These are phyloP conservation scores for Turritopsis rubra DNA, from an alignment of 30 jellyfish, hydroid and myxozoan species.

Conservation along the genomic window DNA sequence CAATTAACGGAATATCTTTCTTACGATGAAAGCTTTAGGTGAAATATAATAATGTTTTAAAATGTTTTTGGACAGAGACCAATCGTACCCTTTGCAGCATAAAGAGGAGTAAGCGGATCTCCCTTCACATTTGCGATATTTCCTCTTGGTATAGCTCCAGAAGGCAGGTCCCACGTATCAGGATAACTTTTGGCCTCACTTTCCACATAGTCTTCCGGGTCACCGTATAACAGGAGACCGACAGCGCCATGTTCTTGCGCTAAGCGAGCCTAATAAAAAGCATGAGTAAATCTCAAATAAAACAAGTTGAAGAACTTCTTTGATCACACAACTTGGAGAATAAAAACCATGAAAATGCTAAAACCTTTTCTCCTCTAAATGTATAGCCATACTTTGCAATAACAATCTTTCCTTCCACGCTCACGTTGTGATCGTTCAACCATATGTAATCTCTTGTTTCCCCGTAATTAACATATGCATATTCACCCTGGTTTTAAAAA, in stretches of 20 bases:
- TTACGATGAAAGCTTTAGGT: no score
- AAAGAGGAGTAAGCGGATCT: conserved; percentile 87
- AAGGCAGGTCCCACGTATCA: conserved; percentile 80
- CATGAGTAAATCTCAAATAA: background rate
- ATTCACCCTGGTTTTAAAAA: conserved; percentile 39
- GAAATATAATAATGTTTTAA: no score
- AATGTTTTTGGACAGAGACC: background rate
- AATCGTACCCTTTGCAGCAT: conserved; percentile 75
- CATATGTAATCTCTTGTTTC: conserved; percentile 34
- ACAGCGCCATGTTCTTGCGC: conserved; percentile 85
- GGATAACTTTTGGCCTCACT: conserved; percentile 78
- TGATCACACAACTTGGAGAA: background rate
- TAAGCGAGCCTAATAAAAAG: conserved; percentile 47
- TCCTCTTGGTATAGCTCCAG: conserved; percentile 81
- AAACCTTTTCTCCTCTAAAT: conserved; percentile 75
- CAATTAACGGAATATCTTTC: no score
- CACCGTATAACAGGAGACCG: conserved; percentile 73
- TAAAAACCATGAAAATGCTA: background rate
- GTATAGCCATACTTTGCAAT: conserved; percentile 53
- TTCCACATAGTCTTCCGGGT: conserved; percentile 64
- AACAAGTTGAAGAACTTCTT: background rate
- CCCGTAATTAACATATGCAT: conserved; percentile 74
- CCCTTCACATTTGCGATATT: conserved; percentile 71
- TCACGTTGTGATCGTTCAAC: conserved; percentile 25
- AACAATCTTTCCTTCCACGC: conserved; percentile 51